Evolutionary conservation across 2,797 vertebrate genomes (phyloP).

Genomic region (Phataginus tetradactyla): DNA sequence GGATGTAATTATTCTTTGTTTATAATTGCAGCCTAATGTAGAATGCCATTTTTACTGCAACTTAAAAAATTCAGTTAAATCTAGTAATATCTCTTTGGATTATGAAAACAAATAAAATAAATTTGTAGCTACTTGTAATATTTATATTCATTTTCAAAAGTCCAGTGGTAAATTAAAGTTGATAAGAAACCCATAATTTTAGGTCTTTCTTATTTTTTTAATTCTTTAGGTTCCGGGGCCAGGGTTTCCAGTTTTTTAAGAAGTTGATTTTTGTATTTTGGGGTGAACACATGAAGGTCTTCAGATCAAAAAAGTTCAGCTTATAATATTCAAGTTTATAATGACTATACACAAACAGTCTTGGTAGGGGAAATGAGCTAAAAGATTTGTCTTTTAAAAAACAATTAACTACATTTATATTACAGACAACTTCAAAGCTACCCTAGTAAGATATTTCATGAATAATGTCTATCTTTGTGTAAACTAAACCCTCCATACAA

Average conservation of each 20-base stretch:
- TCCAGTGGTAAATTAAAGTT: slow-evolving; percentile 16
- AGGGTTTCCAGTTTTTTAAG: neutral
- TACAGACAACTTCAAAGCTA: slow-evolving; percentile 44
- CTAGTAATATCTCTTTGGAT: neutral
- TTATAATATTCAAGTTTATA: slow-evolving; percentile 26
- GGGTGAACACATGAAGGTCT: neutral
- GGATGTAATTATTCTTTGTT: neutral
- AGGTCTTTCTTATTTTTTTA: neutral
- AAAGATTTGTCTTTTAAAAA: slow-evolving; percentile 20
- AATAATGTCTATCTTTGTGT: slow-evolving; percentile 17
- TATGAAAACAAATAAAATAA: slow-evolving; percentile 19
- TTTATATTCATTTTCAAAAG: slow-evolving; percentile 17
- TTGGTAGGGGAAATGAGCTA: neutral
- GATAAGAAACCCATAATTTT: neutral
- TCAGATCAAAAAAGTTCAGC: slow-evolving; percentile 10
- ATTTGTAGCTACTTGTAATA: neutral
- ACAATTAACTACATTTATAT: slow-evolving; percentile 37
- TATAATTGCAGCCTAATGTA: neutral
- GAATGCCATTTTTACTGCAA: neutral
- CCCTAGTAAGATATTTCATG: neutral
- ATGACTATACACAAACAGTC: neutral
- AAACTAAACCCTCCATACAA: neutral
- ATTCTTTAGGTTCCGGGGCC: neutral
- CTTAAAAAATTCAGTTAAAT: neutral
- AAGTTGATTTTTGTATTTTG: neutral